A percentile compares a stretch with the other conserved stretches of the same genome.
phyloP scores from a whole-genome alignment of 2,888 invertebrate species.

The Oxytorus armatus region DNA sequence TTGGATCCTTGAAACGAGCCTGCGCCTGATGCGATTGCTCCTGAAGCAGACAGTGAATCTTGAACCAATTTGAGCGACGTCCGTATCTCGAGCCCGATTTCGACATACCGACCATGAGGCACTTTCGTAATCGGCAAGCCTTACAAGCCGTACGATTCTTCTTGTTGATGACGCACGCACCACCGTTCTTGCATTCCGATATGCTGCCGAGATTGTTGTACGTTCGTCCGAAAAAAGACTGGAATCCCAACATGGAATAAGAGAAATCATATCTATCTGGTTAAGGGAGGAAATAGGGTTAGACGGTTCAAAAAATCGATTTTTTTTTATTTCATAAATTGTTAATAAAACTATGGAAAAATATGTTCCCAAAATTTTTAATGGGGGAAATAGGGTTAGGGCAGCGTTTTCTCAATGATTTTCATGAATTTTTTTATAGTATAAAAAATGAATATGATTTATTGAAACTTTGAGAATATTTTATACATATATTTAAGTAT shows the following conservation, averaged over 20 bases:
- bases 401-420: too few relatives aligned
- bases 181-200: conserved; percentile 96
- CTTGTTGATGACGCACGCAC: conserved; percentile 95
- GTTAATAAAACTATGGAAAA: too few relatives aligned
- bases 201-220: conserved; percentile 96
- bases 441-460: too few relatives aligned
- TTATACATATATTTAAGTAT: too few relatives aligned
- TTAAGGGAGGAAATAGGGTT: background rate
- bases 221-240: conserved; percentile 97
- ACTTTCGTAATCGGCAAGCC: conserved; percentile 94
- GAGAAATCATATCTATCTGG: conserved; percentile 47
- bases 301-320: too few relatives aligned
- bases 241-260: conserved; percentile 84
- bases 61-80: conserved; percentile 96
- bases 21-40: conserved; percentile 84
- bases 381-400: too few relatives aligned
- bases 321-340: too few relatives aligned
- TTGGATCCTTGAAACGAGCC: conserved; percentile 78
- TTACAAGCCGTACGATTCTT: conserved; percentile 97
- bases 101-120: conserved; percentile 95
- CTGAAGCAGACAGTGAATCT: conserved; percentile 90
- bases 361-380: too few relatives aligned
- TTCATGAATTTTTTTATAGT: too few relatives aligned
- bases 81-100: conserved; percentile 96
- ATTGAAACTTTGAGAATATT: too few relatives aligned